Evolutionary conservation across 2,888 invertebrate genomes (phyloP).

Genomic region (Coelogynopora nodosa): DNA sequence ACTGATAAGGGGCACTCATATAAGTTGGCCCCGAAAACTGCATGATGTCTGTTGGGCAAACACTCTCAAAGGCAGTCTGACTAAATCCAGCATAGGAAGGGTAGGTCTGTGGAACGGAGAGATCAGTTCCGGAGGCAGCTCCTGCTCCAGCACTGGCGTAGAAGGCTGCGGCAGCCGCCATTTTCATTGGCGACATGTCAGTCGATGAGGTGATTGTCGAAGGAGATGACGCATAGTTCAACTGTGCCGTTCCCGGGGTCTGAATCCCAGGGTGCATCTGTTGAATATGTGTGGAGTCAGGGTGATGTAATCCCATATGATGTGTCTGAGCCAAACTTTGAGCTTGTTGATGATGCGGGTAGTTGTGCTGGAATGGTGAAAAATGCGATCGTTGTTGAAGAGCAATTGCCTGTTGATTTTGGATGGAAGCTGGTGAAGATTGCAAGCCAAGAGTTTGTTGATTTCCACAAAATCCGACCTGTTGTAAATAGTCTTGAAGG

Average conservation of each 20-base stretch:
- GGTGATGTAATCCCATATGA: neutral
- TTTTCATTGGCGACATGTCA: neutral
- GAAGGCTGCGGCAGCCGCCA: neutral
- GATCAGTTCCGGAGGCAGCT: neutral
- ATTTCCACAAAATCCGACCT: neutral
- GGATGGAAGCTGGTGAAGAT: neutral
- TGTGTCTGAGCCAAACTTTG: neutral
- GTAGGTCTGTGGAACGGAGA: neutral
- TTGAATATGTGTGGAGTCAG: neutral
- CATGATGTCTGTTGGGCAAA: neutral
- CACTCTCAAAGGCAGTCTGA: slow-evolving; percentile 4
- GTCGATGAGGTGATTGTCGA: neutral
- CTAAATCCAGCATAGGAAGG: neutral
- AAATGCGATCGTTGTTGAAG: neutral
- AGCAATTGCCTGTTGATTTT: neutral
- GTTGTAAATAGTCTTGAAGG: neutral
- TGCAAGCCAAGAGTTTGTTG: neutral
- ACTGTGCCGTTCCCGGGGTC: neutral
- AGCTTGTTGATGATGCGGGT: neutral
- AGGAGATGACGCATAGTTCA: neutral
- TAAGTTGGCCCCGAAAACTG: neutral
- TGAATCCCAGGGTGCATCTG: neutral
- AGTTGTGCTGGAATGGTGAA: neutral
- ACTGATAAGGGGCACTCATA: neutral
- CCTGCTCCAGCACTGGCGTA: neutral